These are phyloP conservation scores for Aegypius monachus DNA, from an alignment of 2,113 vertebrate species.

Conservation along the genomic window DNA sequence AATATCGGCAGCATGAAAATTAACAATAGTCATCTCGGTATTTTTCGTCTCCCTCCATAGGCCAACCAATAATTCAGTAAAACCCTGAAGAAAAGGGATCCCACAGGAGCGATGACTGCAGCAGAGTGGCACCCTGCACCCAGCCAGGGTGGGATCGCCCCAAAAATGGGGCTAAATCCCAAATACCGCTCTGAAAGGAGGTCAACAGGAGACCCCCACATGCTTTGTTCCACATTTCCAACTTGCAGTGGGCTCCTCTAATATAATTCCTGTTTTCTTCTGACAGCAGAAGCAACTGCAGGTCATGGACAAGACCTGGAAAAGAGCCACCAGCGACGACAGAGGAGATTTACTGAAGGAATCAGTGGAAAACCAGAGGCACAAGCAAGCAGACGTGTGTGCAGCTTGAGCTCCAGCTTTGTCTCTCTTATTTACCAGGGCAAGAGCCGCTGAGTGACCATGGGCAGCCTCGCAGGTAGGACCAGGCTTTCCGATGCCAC, in stretches of 20 bases:
- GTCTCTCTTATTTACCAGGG: not conserved
- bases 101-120: accelerated
- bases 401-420: not conserved
- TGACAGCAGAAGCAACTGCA: not conserved
- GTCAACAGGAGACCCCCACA: not conserved
- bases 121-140: not conserved
- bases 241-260: not conserved
- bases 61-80: not conserved
- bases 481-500: not conserved
- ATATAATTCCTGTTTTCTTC: not conserved
- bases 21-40: no score
- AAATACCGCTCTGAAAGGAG: accelerated
- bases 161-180: not conserved
- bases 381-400: accelerated
- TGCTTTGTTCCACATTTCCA: not conserved
- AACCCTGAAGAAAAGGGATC: not conserved
- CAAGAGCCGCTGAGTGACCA: accelerated
- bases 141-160: not conserved
- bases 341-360: not conserved
- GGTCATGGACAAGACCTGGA: not conserved
- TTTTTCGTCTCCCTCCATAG: no score
- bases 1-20: no score
- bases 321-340: not conserved
- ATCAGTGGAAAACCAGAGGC: not conserved
- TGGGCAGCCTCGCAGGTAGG: not conserved